These are phyloP conservation scores for Deroplatys truncata DNA, from an alignment of 2,888 invertebrate species.

Conservation along the genomic window DNA sequence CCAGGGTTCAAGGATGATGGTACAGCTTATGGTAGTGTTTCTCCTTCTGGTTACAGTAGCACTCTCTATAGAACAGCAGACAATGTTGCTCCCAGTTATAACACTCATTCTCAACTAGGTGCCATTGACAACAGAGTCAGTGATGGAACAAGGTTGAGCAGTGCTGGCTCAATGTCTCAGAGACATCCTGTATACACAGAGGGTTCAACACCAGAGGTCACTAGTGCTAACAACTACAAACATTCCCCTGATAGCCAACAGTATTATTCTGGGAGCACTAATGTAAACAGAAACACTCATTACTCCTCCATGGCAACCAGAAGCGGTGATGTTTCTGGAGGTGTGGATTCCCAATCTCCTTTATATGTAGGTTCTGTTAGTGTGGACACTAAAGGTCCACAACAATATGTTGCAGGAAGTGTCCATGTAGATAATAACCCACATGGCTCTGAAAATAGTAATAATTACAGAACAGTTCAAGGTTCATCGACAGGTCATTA, in stretches of 20 bases:
- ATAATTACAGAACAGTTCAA: not conserved
- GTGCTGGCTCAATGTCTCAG: not conserved
- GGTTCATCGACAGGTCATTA: not conserved
- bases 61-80: not conserved
- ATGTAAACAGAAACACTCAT: not conserved
- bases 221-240: not conserved
- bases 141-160: not conserved
- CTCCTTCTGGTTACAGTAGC: not conserved
- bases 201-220: not conserved
- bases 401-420: not conserved
- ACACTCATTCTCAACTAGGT: not conserved
- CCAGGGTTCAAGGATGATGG: conserved; percentile 32
- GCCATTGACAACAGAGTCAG: not conserved
- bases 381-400: not conserved
- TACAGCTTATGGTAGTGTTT: conserved; percentile 24
- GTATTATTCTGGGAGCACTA: not conserved
- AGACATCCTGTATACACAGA: not conserved
- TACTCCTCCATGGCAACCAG: not conserved
- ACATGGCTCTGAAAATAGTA: not conserved
- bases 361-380: not conserved
- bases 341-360: not conserved
- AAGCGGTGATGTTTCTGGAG: not conserved
- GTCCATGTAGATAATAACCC: not conserved
- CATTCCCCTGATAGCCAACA: not conserved
- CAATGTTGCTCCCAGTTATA: not conserved